A percentile compares a stretch with the other conserved stretches of the same genome.
Evolutionary conservation across 1,140 invertebrate genomes (phyloP).

Genomic region (Lepidostoma basale): DNA sequence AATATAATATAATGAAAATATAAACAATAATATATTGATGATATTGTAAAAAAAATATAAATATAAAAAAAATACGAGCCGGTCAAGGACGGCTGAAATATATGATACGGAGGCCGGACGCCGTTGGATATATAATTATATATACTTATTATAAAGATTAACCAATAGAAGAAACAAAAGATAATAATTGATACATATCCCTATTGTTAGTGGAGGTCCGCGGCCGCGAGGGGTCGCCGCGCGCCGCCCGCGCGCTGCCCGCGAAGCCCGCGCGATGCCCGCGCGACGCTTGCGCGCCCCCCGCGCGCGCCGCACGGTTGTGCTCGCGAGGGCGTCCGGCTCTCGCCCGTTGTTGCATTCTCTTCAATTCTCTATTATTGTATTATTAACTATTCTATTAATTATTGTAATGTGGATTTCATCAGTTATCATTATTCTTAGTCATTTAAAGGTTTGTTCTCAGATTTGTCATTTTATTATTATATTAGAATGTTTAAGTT

Average conservation of each 20-base stretch:
- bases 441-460: slow-evolving; percentile 30
- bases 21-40: slow-evolving; percentile 47
- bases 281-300: not conserved
- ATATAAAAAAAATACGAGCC: slow-evolving; percentile 34
- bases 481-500: slow-evolving; percentile 32
- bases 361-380: slow-evolving; percentile 13
- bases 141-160: slow-evolving; percentile 38
- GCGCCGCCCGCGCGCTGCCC: not conserved
- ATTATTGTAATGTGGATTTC: slow-evolving; percentile 23
- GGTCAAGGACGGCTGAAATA: slow-evolving; percentile 25
- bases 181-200: slow-evolving; percentile 48
- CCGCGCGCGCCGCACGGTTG: not conserved
- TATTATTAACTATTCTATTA: slow-evolving; percentile 31
- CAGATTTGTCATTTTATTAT: slow-evolving; percentile 37
- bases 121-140: slow-evolving; percentile 29
- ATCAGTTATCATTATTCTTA: slow-evolving; percentile 29
- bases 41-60: slow-evolving; percentile 44
- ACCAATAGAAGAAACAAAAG: slow-evolving; percentile 45
- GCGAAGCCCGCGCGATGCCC: not conserved
- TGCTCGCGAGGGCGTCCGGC: not conserved
- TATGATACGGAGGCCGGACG: slow-evolving; percentile 35
- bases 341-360: slow-evolving; percentile 17
- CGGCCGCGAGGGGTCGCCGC: not conserved
- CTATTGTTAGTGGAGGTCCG: slow-evolving; percentile 43
- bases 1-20: slow-evolving; percentile 47